phyloP scores from a whole-genome alignment of 1,140 invertebrate genomes.

The Meloidogyne exigua region DNA sequence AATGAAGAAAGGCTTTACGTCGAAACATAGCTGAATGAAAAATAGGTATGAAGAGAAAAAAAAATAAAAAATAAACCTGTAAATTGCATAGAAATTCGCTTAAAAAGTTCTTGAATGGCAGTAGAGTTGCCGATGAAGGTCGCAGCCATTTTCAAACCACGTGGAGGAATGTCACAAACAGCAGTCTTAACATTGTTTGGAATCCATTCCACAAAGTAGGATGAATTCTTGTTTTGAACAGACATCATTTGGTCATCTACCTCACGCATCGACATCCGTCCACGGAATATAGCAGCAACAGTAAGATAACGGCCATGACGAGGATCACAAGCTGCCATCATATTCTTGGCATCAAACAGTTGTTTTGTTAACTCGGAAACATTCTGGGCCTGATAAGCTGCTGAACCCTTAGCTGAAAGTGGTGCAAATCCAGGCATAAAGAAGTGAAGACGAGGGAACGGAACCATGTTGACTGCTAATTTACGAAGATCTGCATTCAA shows the following conservation, averaged over 20 bases:
- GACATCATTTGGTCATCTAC: constrained; percentile 61
- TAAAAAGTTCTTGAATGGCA: constrained; percentile 71
- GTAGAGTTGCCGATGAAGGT: constrained; percentile 66
- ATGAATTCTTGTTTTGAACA: constrained; percentile 61
- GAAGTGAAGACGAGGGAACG: constrained; percentile 87
- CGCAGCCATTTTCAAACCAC: constrained; percentile 66
- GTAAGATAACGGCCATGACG: constrained; percentile 86
- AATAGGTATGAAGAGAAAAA: constrained; percentile 22
- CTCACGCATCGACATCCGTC: constrained; percentile 74
- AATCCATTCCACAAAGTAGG: constrained; percentile 64
- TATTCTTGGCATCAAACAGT: constrained; percentile 76
- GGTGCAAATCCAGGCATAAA: constrained; percentile 89
- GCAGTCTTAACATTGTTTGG: constrained; percentile 64
- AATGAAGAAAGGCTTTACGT: constrained; percentile 83
- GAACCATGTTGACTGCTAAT: constrained; percentile 92
- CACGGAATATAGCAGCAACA: constrained; percentile 87
- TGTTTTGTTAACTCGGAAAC: constrained; percentile 78
- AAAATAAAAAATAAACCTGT: constrained; percentile 16
- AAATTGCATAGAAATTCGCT: constrained; percentile 64
- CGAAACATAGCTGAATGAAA: constrained; percentile 77
- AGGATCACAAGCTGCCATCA: constrained; percentile 72
- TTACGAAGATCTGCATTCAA: constrained; percentile 82
- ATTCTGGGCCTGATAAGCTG: constrained; percentile 72
- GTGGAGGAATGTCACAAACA: constrained; percentile 66
- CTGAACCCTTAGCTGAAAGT: constrained; percentile 78